Conservation (phyloP, 2,113 vertebrate species). For the Bombycilla garrulus region DNA sequence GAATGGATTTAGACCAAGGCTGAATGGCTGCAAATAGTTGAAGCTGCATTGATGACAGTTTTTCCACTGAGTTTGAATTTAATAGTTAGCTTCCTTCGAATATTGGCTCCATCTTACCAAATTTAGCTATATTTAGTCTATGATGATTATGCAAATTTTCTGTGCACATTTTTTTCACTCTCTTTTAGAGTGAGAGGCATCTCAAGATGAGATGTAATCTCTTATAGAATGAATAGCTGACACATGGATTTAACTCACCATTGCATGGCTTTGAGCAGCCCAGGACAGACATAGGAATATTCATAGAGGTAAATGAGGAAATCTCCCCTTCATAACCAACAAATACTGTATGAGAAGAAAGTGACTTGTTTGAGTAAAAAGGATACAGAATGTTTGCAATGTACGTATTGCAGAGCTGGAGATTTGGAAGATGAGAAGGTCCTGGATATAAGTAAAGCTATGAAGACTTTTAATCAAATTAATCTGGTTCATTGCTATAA, state of each 20-base stretch:
- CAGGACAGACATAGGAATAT: not conserved
- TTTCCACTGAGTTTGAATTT: not conserved
- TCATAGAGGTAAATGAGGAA: not conserved
- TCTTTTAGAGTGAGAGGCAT: not conserved
- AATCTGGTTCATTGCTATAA: not conserved
- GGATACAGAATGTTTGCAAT: not conserved
- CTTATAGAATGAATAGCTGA: not conserved
- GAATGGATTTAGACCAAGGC: not conserved
- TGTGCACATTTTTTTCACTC: not conserved
- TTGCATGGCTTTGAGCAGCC: not conserved
- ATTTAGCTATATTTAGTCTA: not conserved
- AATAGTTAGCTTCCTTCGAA: not conserved
- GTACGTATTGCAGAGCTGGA: not conserved
- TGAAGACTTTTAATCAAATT: not conserved
- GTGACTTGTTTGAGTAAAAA: not conserved
- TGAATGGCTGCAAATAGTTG: not conserved
- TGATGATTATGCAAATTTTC: not conserved
- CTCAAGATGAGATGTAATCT: not conserved
- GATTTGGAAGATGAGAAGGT: not conserved
- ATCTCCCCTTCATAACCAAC: not conserved
- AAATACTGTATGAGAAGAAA: not conserved
- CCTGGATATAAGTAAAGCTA: not conserved
- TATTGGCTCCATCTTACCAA: not conserved
- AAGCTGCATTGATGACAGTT: not conserved
- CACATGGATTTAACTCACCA: not conserved